phyloP scores from a whole-genome alignment of 1,140 invertebrate species.

The Triops cancriformis region DNA sequence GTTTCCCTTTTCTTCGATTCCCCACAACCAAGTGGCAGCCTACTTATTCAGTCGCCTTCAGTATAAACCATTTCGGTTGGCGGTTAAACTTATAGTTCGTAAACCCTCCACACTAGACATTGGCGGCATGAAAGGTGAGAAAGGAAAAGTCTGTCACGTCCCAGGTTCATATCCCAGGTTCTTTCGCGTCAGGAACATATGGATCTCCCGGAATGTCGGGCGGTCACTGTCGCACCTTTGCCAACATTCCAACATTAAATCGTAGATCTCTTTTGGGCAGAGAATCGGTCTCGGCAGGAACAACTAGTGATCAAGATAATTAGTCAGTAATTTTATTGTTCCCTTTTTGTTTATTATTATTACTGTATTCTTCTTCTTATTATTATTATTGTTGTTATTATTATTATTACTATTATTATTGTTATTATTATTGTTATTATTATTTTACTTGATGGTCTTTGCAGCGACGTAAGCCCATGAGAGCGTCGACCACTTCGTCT shows the following conservation, averaged over 20 bases:
- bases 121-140: not conserved
- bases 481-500: conserved; percentile 58
- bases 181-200: conserved; percentile 76
- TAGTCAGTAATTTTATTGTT: no score
- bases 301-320: conserved; percentile 33
- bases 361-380: no score
- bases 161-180: conserved; percentile 60
- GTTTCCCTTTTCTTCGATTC: not conserved
- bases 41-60: not conserved
- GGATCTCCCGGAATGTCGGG: conserved; percentile 77
- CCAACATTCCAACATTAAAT: conserved; percentile 86
- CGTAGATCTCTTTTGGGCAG: conserved; percentile 75
- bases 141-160: conserved; percentile 12
- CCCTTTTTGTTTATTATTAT: no score
- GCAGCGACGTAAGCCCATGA: conserved; percentile 15
- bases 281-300: conserved; percentile 56
- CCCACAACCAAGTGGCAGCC: not conserved
- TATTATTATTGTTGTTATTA: no score
- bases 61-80: not conserved
- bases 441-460: not conserved
- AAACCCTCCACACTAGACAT: no score
- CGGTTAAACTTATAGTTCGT: no score
- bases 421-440: not conserved
- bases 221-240: conserved; percentile 62
- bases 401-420: no score